These are phyloP conservation scores for Cacoxenus indagator DNA, from an alignment of 2,888 invertebrate species.

Conservation along the genomic window DNA sequence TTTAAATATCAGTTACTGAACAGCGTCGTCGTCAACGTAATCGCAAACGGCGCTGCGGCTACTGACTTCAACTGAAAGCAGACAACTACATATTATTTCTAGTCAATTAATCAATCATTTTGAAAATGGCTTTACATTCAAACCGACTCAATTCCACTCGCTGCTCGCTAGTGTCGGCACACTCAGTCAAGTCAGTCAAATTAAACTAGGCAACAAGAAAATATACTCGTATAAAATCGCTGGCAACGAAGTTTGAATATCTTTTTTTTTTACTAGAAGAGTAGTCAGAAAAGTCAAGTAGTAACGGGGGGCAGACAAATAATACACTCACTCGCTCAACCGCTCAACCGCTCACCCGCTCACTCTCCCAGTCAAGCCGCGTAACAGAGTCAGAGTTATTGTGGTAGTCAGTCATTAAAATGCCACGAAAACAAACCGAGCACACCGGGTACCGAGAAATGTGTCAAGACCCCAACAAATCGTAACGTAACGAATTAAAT, in stretches of 20 bases:
- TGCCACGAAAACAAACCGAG: not conserved
- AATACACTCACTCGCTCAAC: too few species aligned
- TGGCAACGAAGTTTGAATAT: not conserved
- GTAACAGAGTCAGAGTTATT: not conserved
- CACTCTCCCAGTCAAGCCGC: not conserved
- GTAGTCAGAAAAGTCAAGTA: not conserved
- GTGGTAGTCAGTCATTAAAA: not conserved
- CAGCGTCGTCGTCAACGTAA: constrained; percentile 37
- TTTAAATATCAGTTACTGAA: constrained; percentile 43
- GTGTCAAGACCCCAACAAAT: not conserved
- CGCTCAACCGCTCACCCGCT: too few species aligned
- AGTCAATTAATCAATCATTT: constrained; percentile 61
- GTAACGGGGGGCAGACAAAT: not conserved
- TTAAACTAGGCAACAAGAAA: constrained; percentile 6
- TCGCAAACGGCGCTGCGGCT: constrained; percentile 18
- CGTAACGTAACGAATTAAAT: not conserved
- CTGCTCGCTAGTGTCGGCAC: not conserved
- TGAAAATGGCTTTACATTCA: constrained; percentile 39
- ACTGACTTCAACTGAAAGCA: constrained; percentile 27
- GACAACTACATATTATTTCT: constrained; percentile 31
- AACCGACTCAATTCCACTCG: not conserved
- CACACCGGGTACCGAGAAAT: not conserved
- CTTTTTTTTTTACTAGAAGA: not conserved
- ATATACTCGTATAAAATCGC: too few species aligned
- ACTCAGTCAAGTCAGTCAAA: not conserved